Evolutionary conservation across 2,113 vertebrate genomes (phyloP).

Genomic region (Cyprinus carpio): DNA sequence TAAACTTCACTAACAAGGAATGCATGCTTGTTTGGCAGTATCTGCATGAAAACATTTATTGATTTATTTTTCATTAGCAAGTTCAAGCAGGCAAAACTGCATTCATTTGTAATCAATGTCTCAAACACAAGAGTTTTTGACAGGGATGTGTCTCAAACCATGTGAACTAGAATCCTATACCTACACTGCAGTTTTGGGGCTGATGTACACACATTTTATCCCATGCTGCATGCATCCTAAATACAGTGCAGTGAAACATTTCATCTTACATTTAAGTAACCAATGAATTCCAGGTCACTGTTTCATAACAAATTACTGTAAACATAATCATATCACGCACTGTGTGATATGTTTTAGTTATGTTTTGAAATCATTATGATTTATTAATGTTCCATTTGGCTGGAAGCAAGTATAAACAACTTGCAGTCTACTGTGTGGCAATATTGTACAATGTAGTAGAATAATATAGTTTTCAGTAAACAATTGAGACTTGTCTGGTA

Average conservation of each 20-base stretch:
- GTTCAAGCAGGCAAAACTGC: slow-evolving; percentile 23
- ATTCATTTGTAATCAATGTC: slow-evolving; percentile 4
- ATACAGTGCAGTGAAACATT: not conserved
- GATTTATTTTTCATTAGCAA: not conserved
- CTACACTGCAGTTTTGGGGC: not conserved
- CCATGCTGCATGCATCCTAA: not conserved
- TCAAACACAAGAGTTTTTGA: not conserved
- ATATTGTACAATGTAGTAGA: not conserved
- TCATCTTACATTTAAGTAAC: not conserved
- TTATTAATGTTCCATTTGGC: not conserved
- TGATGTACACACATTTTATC: not conserved
- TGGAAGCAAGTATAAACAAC: not conserved
- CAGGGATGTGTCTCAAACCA: not conserved
- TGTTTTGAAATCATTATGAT: not conserved
- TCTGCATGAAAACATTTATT: not conserved
- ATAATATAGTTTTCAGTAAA: not conserved
- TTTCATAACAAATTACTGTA: not conserved
- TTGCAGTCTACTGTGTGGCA: not conserved
- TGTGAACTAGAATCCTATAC: not conserved
- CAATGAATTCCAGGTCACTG: not conserved
- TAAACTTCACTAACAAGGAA: not conserved
- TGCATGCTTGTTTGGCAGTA: not conserved
- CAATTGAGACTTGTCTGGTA: not conserved
- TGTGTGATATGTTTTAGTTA: not conserved
- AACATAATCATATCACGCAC: not conserved